A percentile compares a stretch with the other conserved stretches of the same genome.
Conservation (phyloP, 2,113 vertebrate species). For the Okapia johnstoni region DNA sequence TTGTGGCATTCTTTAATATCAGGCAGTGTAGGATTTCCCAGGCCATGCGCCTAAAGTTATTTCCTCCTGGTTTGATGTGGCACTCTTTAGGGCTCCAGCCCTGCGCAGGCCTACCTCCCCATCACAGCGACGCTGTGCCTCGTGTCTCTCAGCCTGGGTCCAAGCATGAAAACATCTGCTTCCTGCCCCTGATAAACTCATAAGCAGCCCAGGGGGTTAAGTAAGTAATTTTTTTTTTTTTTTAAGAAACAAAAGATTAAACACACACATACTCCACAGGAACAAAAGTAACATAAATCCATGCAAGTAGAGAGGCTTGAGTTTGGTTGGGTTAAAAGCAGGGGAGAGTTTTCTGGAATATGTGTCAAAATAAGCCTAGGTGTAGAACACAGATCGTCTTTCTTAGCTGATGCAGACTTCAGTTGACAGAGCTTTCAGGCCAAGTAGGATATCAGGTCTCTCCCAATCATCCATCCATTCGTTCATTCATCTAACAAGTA, state of each 20-base stretch:
- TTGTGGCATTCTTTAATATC: not conserved
- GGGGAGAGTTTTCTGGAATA: not conserved
- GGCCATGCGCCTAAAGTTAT: not conserved
- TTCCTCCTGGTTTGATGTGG: not conserved
- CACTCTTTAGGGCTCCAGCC: not conserved
- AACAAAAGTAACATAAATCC: not conserved
- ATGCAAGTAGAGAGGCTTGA: not conserved
- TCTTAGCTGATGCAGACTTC: not conserved
- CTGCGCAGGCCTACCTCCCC: not conserved
- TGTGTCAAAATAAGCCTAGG: not conserved
- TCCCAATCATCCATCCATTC: not conserved
- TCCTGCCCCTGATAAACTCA: slow-evolving; percentile 14
- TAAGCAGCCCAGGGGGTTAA: not conserved
- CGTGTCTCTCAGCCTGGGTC: not conserved
- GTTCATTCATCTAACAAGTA: not conserved
- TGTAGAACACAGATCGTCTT: not conserved
- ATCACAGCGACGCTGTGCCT: not conserved
- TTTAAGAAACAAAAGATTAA: not conserved
- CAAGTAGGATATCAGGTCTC: not conserved
- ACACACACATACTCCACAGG: not conserved
- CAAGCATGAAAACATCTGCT: not conserved
- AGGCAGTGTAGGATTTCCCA: not conserved
- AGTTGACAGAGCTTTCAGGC: not conserved
- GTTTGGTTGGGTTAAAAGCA: not conserved
- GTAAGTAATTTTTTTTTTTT: not conserved